Conservation (phyloP, 2,888 invertebrate genomes). For the Tribolium freemani region DNA sequence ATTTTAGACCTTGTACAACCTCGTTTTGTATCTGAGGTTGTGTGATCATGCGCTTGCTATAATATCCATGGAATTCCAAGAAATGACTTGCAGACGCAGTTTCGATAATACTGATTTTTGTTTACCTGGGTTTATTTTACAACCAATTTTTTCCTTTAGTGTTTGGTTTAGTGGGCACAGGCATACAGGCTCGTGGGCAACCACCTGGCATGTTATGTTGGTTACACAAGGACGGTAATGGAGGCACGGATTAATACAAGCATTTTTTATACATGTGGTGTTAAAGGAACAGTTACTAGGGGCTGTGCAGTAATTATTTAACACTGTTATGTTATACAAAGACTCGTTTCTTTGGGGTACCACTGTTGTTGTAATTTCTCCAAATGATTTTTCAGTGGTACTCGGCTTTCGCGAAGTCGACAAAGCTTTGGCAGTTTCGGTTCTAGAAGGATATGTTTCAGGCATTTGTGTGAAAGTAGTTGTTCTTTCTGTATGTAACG, state of each 20-base stretch:
- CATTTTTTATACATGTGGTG: constrained; percentile 69
- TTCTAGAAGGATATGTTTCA: background rate
- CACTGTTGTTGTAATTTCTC: background rate
- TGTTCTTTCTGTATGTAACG: constrained; percentile 2
- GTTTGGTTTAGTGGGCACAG: constrained; percentile 70
- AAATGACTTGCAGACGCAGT: constrained; percentile 46
- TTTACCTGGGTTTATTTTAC: constrained; percentile 76
- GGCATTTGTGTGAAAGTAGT: background rate
- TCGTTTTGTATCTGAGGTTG: constrained; percentile 49
- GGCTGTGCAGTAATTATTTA: constrained; percentile 31
- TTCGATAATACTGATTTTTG: constrained; percentile 45
- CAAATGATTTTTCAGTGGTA: constrained; percentile 1
- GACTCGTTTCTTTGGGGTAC: constrained; percentile 19
- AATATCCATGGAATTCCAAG: constrained; percentile 49
- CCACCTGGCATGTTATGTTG: constrained; percentile 69
- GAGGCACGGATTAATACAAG: constrained; percentile 71
- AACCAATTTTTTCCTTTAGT: constrained; percentile 67
- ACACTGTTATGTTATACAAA: background rate
- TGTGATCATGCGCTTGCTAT: constrained; percentile 50
- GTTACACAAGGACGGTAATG: constrained; percentile 67
- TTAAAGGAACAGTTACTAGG: constrained; percentile 65
- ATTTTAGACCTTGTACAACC: constrained; percentile 60
- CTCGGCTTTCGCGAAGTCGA: constrained; percentile 17
- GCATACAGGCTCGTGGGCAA: constrained; percentile 72
- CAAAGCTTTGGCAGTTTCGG: constrained; percentile 12